These are phyloP conservation scores for Salvelinus namaycush DNA, from an alignment of 2,113 vertebrate genomes.

Conservation along the genomic window DNA sequence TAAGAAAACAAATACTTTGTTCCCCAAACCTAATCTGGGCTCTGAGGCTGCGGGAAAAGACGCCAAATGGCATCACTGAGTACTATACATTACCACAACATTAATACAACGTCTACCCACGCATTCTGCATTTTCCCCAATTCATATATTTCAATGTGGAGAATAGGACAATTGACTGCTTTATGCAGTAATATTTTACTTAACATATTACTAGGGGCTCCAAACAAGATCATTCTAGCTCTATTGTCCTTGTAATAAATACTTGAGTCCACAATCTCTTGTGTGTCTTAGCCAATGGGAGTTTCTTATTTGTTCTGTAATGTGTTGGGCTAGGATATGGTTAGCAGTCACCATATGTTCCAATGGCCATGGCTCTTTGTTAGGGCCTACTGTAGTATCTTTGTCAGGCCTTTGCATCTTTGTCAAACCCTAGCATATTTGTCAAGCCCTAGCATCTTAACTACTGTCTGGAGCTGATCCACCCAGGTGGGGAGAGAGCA, in stretches of 20 bases:
- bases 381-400: too few relatives aligned
- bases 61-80: slow-evolving; percentile 33
- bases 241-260: too few relatives aligned
- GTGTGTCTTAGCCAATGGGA: too few relatives aligned
- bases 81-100: slow-evolving; percentile 28
- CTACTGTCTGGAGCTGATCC: background rate
- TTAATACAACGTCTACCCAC: slow-evolving; percentile 22
- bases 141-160: slow-evolving; percentile 30
- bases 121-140: slow-evolving; percentile 19
- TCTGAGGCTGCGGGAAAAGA: slow-evolving; percentile 49
- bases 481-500: background rate
- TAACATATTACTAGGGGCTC: background rate
- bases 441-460: background rate
- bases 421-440: too few relatives aligned
- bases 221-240: background rate
- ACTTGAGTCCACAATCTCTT: too few relatives aligned
- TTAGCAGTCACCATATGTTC: too few relatives aligned
- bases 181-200: background rate
- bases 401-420: too few relatives aligned
- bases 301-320: too few relatives aligned
- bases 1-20: slow-evolving; percentile 68
- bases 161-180: background rate
- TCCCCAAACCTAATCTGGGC: slow-evolving; percentile 42
- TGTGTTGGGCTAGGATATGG: too few relatives aligned
- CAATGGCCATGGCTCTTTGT: too few relatives aligned